Percentiles rank a stretch among this genome's conserved stretches.
Conservation (phyloP, 1,140 invertebrate genomes). For the Paracyclopina nana region DNA sequence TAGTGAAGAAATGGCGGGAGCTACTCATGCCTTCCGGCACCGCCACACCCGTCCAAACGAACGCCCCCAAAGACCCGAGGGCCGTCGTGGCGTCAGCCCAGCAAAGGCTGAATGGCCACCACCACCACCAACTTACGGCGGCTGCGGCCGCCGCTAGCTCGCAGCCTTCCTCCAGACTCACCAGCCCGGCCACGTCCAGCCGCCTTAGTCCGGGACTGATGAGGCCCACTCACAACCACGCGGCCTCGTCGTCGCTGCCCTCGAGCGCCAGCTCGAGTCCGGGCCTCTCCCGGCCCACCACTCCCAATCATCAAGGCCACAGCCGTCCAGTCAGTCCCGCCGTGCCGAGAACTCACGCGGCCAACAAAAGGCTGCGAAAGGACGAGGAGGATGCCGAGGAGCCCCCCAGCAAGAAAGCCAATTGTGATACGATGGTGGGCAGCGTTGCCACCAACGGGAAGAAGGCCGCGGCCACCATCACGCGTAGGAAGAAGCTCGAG, state of each 20-base stretch:
- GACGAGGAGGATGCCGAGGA: not conserved
- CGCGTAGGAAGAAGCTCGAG: not conserved
- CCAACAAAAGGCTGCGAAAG: not conserved
- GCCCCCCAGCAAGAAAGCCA: not conserved
- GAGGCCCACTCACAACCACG: not conserved
- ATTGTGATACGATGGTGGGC: not conserved
- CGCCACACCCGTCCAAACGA: not conserved
- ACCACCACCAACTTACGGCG: no score
- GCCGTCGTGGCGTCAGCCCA: not conserved
- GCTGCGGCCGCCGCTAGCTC: no score
- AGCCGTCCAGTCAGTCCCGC: constrained; percentile 11
- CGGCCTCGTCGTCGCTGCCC: constrained; percentile 18
- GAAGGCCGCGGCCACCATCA: not conserved
- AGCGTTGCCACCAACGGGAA: not conserved
- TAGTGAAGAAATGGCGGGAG: constrained; percentile 74
- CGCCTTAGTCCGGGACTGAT: no score
- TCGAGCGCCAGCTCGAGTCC: constrained; percentile 24
- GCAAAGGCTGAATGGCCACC: not conserved
- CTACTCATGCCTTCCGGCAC: constrained; percentile 34
- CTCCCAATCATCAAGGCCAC: constrained; percentile 14
- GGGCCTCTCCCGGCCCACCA: constrained; percentile 20
- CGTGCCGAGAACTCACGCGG: not conserved
- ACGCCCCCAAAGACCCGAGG: not conserved
- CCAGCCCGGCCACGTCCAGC: no score
- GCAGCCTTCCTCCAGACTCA: no score